Evolutionary conservation across 2,888 invertebrate species (phyloP).

Genomic region (Yponomeuta plumbellus): DNA sequence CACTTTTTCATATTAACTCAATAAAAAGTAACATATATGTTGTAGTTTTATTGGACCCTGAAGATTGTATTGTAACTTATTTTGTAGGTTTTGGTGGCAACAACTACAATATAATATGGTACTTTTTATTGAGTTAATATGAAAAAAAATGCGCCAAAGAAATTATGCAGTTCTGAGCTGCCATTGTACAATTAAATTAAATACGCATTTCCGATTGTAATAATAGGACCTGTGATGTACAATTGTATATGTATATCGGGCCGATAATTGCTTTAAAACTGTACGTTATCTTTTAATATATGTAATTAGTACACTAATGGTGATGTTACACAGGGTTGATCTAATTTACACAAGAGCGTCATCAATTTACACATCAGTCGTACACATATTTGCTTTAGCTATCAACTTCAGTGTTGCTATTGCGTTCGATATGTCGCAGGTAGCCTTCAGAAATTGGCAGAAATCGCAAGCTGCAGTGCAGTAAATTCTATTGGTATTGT

Average conservation of each 20-base stretch:
- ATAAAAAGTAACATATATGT: no score
- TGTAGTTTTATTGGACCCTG: no score
- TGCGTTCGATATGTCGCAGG: not conserved
- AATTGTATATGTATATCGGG: not conserved
- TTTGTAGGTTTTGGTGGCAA: no score
- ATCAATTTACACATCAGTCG: not conserved
- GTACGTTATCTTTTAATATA: not conserved
- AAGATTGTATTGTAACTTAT: no score
- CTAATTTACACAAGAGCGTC: not conserved
- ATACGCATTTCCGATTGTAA: not conserved
- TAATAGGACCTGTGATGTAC: not conserved
- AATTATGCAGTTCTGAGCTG: no score
- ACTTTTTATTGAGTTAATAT: no score
- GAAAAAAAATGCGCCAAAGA: no score
- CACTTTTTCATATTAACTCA: no score
- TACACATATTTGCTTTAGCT: not conserved
- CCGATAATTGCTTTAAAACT: not conserved
- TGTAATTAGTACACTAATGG: not conserved
- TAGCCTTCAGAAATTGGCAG: not conserved
- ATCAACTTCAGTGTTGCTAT: not conserved
- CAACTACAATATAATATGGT: no score
- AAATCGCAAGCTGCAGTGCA: not conserved
- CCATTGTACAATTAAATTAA: not conserved
- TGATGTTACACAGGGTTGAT: not conserved
- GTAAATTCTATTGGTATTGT: not conserved